Percentiles rank a stretch among this genome's conserved stretches.
These are phyloP conservation scores for Myotis vivesi DNA, from an alignment of 2,797 vertebrate species.

Conservation along the genomic window DNA sequence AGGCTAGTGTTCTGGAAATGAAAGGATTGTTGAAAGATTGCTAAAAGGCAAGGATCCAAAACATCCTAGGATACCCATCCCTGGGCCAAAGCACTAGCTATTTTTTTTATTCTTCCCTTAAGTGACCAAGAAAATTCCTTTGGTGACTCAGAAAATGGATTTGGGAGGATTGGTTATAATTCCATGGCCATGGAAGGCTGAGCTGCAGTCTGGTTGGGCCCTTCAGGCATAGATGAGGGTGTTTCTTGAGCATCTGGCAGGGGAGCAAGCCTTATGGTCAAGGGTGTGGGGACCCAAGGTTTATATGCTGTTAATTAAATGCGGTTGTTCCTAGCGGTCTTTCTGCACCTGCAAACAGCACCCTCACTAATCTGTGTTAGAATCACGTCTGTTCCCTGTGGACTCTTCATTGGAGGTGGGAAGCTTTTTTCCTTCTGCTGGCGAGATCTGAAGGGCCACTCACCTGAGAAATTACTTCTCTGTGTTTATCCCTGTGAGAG, in stretches of 20 bases:
- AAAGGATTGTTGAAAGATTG: background rate
- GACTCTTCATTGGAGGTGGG: background rate
- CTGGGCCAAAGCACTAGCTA: background rate
- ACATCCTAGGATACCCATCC: background rate
- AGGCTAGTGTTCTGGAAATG: background rate
- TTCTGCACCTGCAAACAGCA: background rate
- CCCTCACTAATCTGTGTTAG: background rate
- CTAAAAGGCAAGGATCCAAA: background rate
- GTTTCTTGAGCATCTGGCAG: background rate
- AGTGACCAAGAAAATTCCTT: background rate
- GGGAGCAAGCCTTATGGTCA: background rate
- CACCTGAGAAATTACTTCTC: slow-evolving; percentile 39
- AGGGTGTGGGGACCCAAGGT: background rate
- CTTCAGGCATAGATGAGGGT: background rate
- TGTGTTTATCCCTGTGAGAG: background rate
- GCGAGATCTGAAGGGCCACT: background rate
- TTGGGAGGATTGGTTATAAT: background rate
- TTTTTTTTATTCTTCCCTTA: background rate
- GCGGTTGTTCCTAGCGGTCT: background rate
- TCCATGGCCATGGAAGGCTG: background rate
- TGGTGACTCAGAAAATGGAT: background rate
- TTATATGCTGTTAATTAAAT: background rate
- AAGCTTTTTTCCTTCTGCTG: background rate
- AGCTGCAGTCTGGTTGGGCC: background rate
- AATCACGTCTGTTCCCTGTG: background rate